Evolutionary conservation across 2,113 vertebrate species (phyloP).

Genomic region (Mobula birostris): DNA sequence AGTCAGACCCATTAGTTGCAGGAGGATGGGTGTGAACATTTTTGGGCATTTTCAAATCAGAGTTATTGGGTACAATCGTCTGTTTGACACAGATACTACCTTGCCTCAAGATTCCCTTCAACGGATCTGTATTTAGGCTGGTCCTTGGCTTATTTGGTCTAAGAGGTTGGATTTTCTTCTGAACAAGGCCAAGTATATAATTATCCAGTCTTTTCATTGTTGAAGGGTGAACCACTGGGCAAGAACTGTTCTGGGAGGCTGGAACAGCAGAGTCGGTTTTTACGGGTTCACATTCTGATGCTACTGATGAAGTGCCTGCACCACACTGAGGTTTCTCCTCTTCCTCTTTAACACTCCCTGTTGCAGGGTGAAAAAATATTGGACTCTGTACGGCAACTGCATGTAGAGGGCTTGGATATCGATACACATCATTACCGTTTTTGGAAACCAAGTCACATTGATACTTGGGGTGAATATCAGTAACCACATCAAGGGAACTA

Average conservation of each 20-base stretch:
- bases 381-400: slow-evolving; percentile 80
- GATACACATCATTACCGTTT: slow-evolving; percentile 74
- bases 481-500: slow-evolving; percentile 60
- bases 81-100: slow-evolving; percentile 68
- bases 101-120: slow-evolving; percentile 75
- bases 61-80: slow-evolving; percentile 46
- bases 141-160: slow-evolving; percentile 83
- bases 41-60: slow-evolving; percentile 58
- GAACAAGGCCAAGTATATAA: slow-evolving; percentile 81
- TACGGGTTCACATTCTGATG: slow-evolving; percentile 48
- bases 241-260: slow-evolving; percentile 52
- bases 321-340: slow-evolving; percentile 49
- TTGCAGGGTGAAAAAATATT: slow-evolving; percentile 67
- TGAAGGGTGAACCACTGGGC: slow-evolving; percentile 50
- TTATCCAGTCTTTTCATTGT: slow-evolving; percentile 70
- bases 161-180: slow-evolving; percentile 70
- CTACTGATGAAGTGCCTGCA: slow-evolving; percentile 46
- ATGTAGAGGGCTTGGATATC: slow-evolving; percentile 82
- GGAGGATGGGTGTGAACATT: slow-evolving; percentile 50
- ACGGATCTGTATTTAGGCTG: slow-evolving; percentile 72
- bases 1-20: slow-evolving; percentile 48
- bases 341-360: slow-evolving; percentile 59
- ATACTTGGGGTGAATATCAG: slow-evolving; percentile 72
- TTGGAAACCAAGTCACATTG: slow-evolving; percentile 78
- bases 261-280: slow-evolving; percentile 52